Evolutionary conservation across 2,888 invertebrate genomes (phyloP).

Genomic region (Latrodectus hesperus): DNA sequence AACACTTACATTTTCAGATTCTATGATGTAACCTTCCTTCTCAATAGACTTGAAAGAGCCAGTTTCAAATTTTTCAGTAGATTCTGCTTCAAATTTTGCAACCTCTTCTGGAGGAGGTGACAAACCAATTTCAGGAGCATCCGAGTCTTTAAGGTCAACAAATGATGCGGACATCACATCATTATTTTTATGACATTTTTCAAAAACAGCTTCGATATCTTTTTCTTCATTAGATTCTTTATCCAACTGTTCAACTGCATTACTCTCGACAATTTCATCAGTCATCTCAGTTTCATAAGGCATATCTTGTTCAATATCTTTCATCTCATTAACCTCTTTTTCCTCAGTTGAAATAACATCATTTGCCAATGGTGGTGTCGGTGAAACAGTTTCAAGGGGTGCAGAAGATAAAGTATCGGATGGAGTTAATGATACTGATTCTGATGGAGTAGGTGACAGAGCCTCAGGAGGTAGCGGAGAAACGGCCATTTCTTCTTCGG

Average conservation of each 20-base stretch:
- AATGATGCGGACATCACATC: conserved; percentile 61
- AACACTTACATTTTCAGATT: conserved; percentile 6
- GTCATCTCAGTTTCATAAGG: conserved; percentile 25
- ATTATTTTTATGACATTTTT: conserved; percentile 11
- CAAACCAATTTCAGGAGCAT: not conserved
- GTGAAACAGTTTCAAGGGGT: conserved; percentile 58
- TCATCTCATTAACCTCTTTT: conserved; percentile 66
- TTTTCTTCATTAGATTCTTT: conserved; percentile 9
- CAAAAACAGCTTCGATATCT: conserved; percentile 29
- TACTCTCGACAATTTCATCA: conserved; percentile 5
- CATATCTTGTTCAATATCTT: conserved; percentile 63
- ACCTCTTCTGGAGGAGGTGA: not conserved
- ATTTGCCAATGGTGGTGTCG: conserved; percentile 54
- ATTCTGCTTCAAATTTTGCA: conserved; percentile 4
- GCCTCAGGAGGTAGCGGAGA: conserved; percentile 54
- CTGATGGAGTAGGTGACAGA: conserved; percentile 57
- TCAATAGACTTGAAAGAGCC: not conserved
- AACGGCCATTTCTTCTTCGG: conserved; percentile 34
- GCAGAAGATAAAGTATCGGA: conserved; percentile 62
- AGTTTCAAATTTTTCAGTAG: not conserved
- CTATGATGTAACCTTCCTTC: conserved; percentile 12
- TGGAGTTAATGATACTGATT: conserved; percentile 59
- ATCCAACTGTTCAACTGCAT: conserved; percentile 9
- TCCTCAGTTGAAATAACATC: conserved; percentile 58
- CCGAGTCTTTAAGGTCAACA: conserved; percentile 16